phyloP scores from a whole-genome alignment of 2,888 invertebrate genomes.

The Timema podura region DNA sequence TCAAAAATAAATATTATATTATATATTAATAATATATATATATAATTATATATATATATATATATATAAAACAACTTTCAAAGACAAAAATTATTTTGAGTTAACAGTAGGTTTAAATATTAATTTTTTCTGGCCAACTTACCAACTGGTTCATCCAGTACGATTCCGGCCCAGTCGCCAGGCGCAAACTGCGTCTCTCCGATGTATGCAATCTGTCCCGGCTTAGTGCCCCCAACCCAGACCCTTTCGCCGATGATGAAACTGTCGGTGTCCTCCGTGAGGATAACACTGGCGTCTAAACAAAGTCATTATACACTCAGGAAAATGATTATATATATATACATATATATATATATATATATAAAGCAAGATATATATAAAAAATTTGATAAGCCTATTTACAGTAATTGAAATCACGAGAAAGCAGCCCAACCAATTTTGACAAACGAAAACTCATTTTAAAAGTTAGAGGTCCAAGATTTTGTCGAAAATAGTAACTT shows the following conservation, averaged over 20 bases:
- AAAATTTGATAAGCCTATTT: too few species aligned
- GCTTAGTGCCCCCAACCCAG: slow-evolving; percentile 89
- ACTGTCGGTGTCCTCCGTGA: slow-evolving; percentile 88
- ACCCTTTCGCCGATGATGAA: slow-evolving; percentile 94
- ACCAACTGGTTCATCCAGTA: slow-evolving; percentile 93
- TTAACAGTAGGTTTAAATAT: not conserved
- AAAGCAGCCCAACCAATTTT: too few species aligned
- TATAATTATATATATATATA: not conserved
- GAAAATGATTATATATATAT: not conserved
- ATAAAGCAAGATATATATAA: too few species aligned
- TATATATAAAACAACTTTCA: too few species aligned
- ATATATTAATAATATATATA: not conserved
- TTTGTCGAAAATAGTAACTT: too few species aligned
- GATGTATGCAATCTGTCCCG: slow-evolving; percentile 89
- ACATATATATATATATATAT: not conserved
- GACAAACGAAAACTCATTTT: too few species aligned
- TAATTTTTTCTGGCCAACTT: too few species aligned
- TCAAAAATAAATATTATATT: not conserved
- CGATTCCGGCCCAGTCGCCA: slow-evolving; percentile 97
- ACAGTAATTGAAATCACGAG: too few species aligned
- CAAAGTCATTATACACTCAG: slow-evolving; percentile 34
- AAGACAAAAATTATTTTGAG: not conserved
- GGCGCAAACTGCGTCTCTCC: slow-evolving; percentile 96
- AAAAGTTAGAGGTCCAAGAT: too few species aligned
- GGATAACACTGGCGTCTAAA: slow-evolving; percentile 76